Evolutionary conservation across 2,797 vertebrate species (phyloP).

Genomic region (Gadopsis marmoratus): DNA sequence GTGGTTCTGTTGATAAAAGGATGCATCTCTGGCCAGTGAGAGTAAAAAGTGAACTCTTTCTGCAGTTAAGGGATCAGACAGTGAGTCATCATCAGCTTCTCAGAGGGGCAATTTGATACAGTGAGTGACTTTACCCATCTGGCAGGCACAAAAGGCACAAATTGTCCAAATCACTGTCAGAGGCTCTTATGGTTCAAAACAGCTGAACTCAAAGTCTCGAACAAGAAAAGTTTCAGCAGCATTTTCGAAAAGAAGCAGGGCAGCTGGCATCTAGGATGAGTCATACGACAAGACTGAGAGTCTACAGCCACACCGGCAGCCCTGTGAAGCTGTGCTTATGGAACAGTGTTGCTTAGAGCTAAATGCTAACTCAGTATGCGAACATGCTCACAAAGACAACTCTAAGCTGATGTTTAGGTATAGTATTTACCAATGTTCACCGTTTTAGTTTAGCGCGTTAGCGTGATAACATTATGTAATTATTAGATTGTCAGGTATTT

Average conservation of each 20-base stretch:
- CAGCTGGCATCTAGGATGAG: slow-evolving; percentile 1
- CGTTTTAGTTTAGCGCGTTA: not conserved
- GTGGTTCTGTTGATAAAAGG: slow-evolving; percentile 62
- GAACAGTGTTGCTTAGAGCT: not conserved
- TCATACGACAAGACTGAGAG: not conserved
- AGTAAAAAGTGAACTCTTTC: slow-evolving; percentile 46
- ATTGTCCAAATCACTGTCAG: slow-evolving; percentile 57
- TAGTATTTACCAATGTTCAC: not conserved
- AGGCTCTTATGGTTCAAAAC: slow-evolving; percentile 31
- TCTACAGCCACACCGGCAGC: not conserved
- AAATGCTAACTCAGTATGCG: not conserved
- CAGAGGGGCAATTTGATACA: slow-evolving; percentile 30
- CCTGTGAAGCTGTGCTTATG: not conserved
- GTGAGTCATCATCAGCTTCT: slow-evolving; percentile 47
- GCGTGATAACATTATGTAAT: not conserved
- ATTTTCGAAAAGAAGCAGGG: slow-evolving; percentile 7
- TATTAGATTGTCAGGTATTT: not conserved
- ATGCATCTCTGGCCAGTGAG: slow-evolving; percentile 38
- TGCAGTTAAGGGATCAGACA: slow-evolving; percentile 54
- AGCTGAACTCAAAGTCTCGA: slow-evolving; percentile 21
- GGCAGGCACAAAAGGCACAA: slow-evolving; percentile 52
- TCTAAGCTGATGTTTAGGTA: not conserved
- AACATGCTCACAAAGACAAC: not conserved
- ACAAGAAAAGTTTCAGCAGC: slow-evolving; percentile 13
- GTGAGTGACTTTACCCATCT: slow-evolving; percentile 49